Base-by-base conservation (phyloP, 2,797 vertebrate genomes). In the Scolopax rusticola region DNA sequence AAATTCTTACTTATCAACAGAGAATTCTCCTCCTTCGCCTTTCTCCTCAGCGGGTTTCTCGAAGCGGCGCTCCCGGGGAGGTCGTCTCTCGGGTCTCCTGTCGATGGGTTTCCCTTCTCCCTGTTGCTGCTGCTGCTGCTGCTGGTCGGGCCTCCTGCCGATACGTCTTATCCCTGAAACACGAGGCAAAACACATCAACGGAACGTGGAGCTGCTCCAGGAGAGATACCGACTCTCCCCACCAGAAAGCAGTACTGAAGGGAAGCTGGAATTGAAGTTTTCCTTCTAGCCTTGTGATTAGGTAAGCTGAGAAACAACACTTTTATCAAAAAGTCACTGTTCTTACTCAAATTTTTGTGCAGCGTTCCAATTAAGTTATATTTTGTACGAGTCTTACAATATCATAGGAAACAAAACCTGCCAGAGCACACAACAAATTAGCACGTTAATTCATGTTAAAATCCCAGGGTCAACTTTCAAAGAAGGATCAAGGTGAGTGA, bases 41-140 rank as follows among this genome's bases (percentile, higher is more conserved):
- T 99, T 99, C 70, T 99, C 99, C 96, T 99, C 99, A 7, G 98
- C 84, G 11, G 99, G 99, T 90, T 99, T 99, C 79, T 99, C 99
- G 9, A 98, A 98, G 87, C 99, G 98, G n/a, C 99, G 98, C 96
- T 99, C 99, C 2, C 99, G 99, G n/a, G 99, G 99, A 91, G 99
- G 99, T 97, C 99, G 98, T 97, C 99, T 98, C 89, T 99, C 99
- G 0, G 99, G 98, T 98, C 99, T 98, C 98, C 99, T 98, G 95
- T 99, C 99, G 61, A 98, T 98, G 32, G 99, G 98, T 73, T 99
- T 99, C 69, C 99, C 99, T 78, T 99, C 99, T 1, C 98, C 99
- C 94, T 98, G 99, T 63, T 98, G 98, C 50, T 97, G 97, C 13
- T 98, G 98, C 13, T 98, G 98, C 80, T 96, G 93, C 91, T 96